phyloP scores from a whole-genome alignment of 2,113 vertebrate genomes.

The Perognathus longimembris region DNA sequence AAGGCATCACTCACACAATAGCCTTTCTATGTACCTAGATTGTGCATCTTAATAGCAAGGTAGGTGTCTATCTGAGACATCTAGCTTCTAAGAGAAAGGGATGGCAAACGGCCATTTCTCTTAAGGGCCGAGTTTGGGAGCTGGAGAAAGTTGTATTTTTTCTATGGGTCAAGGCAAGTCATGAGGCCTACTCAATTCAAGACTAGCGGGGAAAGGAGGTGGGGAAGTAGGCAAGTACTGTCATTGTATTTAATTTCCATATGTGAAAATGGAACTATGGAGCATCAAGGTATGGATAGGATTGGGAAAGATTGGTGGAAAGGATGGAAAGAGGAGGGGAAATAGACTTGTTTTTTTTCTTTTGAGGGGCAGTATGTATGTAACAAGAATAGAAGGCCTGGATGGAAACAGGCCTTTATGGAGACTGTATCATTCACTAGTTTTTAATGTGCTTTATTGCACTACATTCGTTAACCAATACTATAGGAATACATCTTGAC shows the following conservation, averaged over 20 bases:
- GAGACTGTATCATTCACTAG: not conserved
- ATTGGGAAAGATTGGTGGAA: too few species aligned
- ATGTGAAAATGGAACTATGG: too few species aligned
- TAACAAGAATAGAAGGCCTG: not conserved
- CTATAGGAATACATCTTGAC: not conserved
- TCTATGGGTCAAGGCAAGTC: conserved; percentile 8
- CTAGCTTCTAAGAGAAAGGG: not conserved
- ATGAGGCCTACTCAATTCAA: not conserved
- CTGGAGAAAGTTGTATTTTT: not conserved
- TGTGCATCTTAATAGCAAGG: not conserved
- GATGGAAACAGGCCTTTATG: not conserved
- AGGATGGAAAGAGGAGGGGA: not conserved
- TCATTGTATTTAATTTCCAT: too few species aligned
- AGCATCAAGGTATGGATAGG: too few species aligned
- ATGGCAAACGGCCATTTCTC: not conserved
- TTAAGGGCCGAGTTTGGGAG: not conserved
- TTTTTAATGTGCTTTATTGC: not conserved
- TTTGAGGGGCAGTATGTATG: not conserved
- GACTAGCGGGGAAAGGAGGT: not conserved
- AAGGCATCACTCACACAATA: not conserved
- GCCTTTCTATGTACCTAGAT: not conserved
- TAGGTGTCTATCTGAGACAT: not conserved
- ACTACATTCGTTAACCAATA: not conserved
- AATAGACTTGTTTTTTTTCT: not conserved
- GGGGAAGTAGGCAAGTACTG: too few species aligned